These are phyloP conservation scores for Eilema caniola DNA, from an alignment of 2,888 invertebrate species.

Conservation along the genomic window DNA sequence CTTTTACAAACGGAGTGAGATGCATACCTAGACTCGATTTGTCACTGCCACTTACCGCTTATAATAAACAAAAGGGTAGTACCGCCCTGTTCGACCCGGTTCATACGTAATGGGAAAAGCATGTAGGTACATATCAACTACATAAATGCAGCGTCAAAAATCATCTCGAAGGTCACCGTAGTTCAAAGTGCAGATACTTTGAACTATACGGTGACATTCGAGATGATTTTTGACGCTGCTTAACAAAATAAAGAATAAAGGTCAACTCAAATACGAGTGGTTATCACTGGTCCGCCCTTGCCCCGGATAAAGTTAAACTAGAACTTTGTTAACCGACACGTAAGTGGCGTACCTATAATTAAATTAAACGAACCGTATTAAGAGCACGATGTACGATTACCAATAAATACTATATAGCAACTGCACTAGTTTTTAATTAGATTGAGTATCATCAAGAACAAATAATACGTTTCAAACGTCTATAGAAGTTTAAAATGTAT, in stretches of 20 bases:
- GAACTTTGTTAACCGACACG: slow-evolving; percentile 22
- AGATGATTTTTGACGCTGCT: no score
- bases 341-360: slow-evolving; percentile 34
- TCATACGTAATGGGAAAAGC: neutral
- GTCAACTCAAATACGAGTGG: slow-evolving; percentile 37
- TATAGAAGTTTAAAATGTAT: neutral
- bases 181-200: slow-evolving; percentile 46
- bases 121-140: neutral
- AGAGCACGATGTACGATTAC: slow-evolving; percentile 35
- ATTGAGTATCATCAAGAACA: slow-evolving; percentile 8
- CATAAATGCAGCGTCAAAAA: no score
- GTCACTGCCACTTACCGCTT: no score
- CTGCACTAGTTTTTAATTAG: slow-evolving; percentile 20
- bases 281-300: slow-evolving; percentile 28
- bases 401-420: slow-evolving; percentile 16
- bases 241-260: slow-evolving; percentile 47
- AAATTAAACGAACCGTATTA: slow-evolving; percentile 38
- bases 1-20: no score
- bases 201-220: no score
- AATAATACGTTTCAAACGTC: neutral
- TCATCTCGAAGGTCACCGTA: slow-evolving; percentile 29
- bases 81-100: neutral
- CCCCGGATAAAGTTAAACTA: slow-evolving; percentile 22
- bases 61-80: no score
- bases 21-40: no score